Conservation (phyloP, 2,888 invertebrate genomes). For the Platycheirus albimanus region DNA sequence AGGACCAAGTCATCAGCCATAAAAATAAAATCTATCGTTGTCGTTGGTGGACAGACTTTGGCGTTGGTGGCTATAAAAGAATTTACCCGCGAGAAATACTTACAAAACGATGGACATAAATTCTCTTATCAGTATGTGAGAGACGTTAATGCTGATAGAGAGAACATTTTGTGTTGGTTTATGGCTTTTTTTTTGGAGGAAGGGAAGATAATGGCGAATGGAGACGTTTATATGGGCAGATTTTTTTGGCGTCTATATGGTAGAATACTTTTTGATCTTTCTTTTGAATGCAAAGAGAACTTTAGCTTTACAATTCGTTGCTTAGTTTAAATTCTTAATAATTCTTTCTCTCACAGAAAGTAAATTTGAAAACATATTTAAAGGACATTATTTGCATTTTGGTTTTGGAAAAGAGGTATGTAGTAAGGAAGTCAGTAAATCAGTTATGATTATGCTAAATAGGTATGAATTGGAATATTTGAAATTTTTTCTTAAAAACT, state of each 20-base stretch:
- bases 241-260: slow-evolving; percentile 35
- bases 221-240: slow-evolving; percentile 34
- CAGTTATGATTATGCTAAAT: too few species aligned
- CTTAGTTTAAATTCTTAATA: too few species aligned
- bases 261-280: background rate
- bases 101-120: slow-evolving; percentile 57
- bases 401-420: too few species aligned
- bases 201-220: slow-evolving; percentile 42
- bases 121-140: slow-evolving; percentile 63
- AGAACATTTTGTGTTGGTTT: slow-evolving; percentile 64
- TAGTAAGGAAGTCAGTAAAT: too few species aligned
- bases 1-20: slow-evolving; percentile 39
- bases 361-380: too few species aligned
- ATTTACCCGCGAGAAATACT: slow-evolving; percentile 30
- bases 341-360: too few species aligned
- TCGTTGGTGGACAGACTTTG: slow-evolving; percentile 37
- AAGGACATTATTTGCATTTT: too few species aligned
- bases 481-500: too few species aligned
- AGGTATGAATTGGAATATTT: too few species aligned
- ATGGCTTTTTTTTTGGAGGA: slow-evolving; percentile 42
- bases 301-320: too few species aligned
- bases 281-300: too few species aligned
- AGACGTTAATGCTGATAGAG: slow-evolving; percentile 69
- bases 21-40: slow-evolving; percentile 68
- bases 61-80: slow-evolving; percentile 38